Evolutionary conservation across 2,888 invertebrate species (phyloP), one percentile per base, ranked within the genome.

Genomic region (Prenolepis imparis): DNA sequence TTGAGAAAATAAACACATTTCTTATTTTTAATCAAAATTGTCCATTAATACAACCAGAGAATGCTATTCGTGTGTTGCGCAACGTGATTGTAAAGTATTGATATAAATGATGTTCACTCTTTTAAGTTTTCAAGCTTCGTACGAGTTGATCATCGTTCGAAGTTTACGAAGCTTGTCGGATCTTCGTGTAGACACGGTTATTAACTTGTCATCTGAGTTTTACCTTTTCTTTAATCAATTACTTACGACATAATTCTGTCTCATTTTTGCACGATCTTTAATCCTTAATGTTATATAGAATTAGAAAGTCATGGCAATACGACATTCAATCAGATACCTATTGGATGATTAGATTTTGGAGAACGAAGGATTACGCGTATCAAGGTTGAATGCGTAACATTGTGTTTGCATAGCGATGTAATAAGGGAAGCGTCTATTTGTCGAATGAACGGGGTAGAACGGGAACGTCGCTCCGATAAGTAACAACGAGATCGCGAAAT

Each of bases 161-260:
- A 64, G 68, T 78, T 70, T 41, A 44, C 21, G 55, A 39, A 68
- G 57, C 11, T 70, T 21, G n/a, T 52, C 59, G 39, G 55, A 66
- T 78, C 63, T 39, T 82, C 41, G 28, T 28, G 44, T 44, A 41
- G 61, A 59, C 52, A 52, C 75, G 59, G 55, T 74, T 85, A 63
- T 82, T 81, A 74, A 81, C 41, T 75, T 67, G 44, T 87, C 85
- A 85, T 80, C 39, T 12, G 21, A 73, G 41, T 75, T 63, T 75
- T 15, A 39, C 55, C 63, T 73, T 64, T 57, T 78, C 59, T 63
- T 75, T 74, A 80, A 80, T 77, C 57, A 84, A 89, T 48, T 82
- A 68, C 28, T 82, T 48, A 64, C 39, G 18, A 55, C 44, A 18
- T 32, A 81, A 64, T 39, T 82, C 66, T 24, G 12, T 28, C 28